phyloP scores from a whole-genome alignment of 2,113 vertebrate genomes.

The Petrocephalus zakoni region DNA sequence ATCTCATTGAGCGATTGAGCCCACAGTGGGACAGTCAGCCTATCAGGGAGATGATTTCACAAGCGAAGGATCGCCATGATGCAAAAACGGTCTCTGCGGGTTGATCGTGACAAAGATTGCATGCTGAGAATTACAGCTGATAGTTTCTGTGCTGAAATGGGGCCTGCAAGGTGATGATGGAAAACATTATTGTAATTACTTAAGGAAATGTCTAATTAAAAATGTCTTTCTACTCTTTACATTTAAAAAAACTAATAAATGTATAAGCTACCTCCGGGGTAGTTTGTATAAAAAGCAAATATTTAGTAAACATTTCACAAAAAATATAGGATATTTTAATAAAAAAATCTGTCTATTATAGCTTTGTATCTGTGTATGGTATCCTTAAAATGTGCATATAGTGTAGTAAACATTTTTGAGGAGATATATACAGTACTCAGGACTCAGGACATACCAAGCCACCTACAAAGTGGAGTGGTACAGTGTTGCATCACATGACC shows the following conservation, averaged over 20 bases:
- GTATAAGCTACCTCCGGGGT: not conserved
- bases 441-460: not conserved
- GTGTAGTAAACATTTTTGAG: not conserved
- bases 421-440: not conserved
- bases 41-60: not conserved
- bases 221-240: not conserved
- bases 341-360: not conserved
- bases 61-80: not conserved
- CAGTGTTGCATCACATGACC: not conserved
- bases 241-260: not conserved
- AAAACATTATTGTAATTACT: not conserved
- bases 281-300: not conserved
- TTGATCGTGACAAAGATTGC: not conserved
- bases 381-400: not conserved
- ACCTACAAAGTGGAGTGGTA: not conserved
- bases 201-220: not conserved
- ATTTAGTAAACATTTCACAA: not conserved
- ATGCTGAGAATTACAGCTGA: not conserved
- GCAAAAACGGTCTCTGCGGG: not conserved
- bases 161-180: not conserved
- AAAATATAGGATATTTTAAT: not conserved
- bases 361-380: not conserved
- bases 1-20: not conserved
- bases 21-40: not conserved
- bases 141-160: not conserved